phyloP scores from a whole-genome alignment of 1,140 invertebrate genomes.

The Drosophila cardini region DNA sequence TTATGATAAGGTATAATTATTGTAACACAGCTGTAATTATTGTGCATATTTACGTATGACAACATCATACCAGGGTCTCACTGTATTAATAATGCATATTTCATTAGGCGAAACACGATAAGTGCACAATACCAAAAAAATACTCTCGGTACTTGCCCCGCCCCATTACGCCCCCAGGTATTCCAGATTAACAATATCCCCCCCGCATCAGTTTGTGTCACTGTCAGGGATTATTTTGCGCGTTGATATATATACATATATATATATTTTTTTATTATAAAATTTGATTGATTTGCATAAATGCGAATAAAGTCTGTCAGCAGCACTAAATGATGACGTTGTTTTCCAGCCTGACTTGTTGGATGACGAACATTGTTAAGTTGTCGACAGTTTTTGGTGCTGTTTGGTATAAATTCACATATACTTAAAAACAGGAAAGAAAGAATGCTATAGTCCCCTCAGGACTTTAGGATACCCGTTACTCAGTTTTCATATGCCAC shows the following conservation, averaged over 20 bases:
- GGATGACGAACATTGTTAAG: neutral
- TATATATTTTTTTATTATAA: conserved; percentile 50
- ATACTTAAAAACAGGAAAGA: too few species aligned
- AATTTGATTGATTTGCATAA: conserved; percentile 78
- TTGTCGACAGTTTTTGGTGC: too few species aligned
- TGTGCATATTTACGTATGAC: neutral
- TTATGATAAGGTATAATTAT: neutral
- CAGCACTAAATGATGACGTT: conserved; percentile 56
- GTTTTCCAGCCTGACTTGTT: conserved; percentile 25
- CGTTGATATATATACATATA: conserved; percentile 60
- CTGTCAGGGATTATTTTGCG: conserved; percentile 42
- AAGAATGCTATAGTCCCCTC: too few species aligned
- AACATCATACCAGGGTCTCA: neutral
- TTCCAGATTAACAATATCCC: too few species aligned
- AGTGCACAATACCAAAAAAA: conserved; percentile 21
- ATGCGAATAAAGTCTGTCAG: conserved; percentile 59
- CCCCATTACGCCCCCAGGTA: too few species aligned
- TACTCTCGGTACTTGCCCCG: neutral
- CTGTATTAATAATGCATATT: conserved; percentile 68
- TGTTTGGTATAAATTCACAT: too few species aligned
- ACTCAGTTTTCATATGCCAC: too few species aligned
- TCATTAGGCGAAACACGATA: conserved; percentile 55
- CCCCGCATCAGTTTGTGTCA: conserved; percentile 1
- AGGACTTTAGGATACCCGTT: too few species aligned
- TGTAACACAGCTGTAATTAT: conserved; percentile 2